phyloP scores from a whole-genome alignment of 2,888 invertebrate genomes.

The Chloroclysta siterata region DNA sequence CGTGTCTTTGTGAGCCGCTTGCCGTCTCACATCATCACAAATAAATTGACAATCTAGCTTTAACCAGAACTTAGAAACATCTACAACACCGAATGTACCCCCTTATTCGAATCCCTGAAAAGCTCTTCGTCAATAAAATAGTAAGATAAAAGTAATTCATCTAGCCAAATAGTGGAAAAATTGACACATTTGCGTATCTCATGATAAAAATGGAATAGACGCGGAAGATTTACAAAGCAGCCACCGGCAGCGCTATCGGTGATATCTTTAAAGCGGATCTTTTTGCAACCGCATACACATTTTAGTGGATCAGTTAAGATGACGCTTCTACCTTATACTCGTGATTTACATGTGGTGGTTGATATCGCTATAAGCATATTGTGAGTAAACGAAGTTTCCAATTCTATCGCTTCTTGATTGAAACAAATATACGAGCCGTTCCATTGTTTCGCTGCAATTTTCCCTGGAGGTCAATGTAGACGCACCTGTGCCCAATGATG shows the following conservation, averaged over 20 bases:
- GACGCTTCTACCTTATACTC: conserved; percentile 17
- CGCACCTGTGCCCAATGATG: conserved; percentile 79
- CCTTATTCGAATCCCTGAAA: conserved; percentile 51
- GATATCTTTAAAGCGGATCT: conserved; percentile 41
- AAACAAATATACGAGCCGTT: conserved; percentile 14
- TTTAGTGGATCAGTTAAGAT: conserved; percentile 29
- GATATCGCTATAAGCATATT: not conserved
- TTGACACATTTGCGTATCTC: not conserved
- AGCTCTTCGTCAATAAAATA: conserved; percentile 34
- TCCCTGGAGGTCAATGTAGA: conserved; percentile 45
- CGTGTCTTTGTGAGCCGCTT: conserved; percentile 75
- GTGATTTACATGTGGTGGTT: not conserved
- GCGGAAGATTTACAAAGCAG: conserved; percentile 40
- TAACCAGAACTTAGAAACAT: conserved; percentile 53
- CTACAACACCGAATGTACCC: conserved; percentile 44
- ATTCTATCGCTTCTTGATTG: conserved; percentile 25
- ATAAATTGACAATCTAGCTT: conserved; percentile 75
- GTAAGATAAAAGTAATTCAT: not conserved
- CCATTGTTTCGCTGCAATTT: conserved; percentile 43
- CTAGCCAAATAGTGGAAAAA: not conserved
- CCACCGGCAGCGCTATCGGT: conserved; percentile 35
- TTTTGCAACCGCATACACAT: conserved; percentile 31
- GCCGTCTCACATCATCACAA: conserved; percentile 74
- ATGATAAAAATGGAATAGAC: conserved; percentile 26
- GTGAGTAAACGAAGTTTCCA: not conserved